These are phyloP conservation scores for Gymnocheta viridis DNA, from an alignment of 2,888 invertebrate species.

Conservation along the genomic window DNA sequence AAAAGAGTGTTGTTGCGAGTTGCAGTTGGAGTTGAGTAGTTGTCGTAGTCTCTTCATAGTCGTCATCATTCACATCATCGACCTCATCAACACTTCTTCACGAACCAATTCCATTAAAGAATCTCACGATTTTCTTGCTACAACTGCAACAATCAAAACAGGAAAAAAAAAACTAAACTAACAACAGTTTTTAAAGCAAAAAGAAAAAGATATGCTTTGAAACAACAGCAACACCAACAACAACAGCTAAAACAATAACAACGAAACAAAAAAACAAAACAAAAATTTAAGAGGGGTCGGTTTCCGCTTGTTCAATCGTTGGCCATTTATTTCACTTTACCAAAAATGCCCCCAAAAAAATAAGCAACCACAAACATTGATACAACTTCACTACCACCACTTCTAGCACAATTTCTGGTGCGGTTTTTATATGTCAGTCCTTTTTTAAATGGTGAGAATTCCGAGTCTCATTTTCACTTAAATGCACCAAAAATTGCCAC, in stretches of 20 bases:
- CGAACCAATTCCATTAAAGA: conserved; percentile 75
- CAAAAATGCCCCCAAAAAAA: conserved; percentile 69
- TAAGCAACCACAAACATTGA: conserved; percentile 46
- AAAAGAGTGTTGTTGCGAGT: conserved; percentile 27
- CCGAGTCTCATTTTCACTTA: conserved; percentile 66
- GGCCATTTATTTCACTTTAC: conserved; percentile 75
- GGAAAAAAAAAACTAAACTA: conserved; percentile 18
- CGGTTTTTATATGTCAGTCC: not conserved
- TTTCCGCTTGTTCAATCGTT: conserved; percentile 69
- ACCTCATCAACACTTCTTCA: conserved; percentile 75
- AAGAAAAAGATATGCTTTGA: conserved; percentile 45
- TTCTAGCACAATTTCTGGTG: not conserved
- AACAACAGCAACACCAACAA: conserved; percentile 41
- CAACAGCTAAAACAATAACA: conserved; percentile 22
- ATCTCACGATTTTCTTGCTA: conserved; percentile 74
- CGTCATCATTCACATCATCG: conserved; percentile 73
- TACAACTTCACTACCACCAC: conserved; percentile 28
- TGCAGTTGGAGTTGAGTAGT: conserved; percentile 47
- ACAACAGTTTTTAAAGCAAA: conserved; percentile 47
- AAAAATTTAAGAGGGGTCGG: not conserved
- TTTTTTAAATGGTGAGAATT: conserved; percentile 66
- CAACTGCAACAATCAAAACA: conserved; percentile 42
- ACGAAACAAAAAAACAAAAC: conserved; percentile 61
- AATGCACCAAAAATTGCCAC: conserved; percentile 21
- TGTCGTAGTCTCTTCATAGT: conserved; percentile 64